phyloP scores from a whole-genome alignment of 2,113 vertebrate species.

The Psittacara wagleri region DNA sequence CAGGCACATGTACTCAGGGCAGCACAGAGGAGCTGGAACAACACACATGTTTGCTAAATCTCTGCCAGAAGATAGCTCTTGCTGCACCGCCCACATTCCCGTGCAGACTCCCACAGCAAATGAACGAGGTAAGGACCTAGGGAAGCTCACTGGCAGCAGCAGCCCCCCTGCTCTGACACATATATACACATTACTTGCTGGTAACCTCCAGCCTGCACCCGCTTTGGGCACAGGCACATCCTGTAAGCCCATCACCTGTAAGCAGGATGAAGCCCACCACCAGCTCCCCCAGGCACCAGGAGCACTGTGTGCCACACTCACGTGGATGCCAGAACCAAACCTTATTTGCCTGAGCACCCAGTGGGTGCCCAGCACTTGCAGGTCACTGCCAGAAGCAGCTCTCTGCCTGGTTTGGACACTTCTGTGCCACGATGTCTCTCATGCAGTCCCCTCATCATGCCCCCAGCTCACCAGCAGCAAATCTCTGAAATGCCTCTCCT shows the following conservation, averaged over 20 bases:
- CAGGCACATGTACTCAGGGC: not conserved
- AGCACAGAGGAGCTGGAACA: not conserved
- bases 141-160: not conserved
- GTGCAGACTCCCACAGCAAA: not conserved
- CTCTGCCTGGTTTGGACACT: not conserved
- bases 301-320: not conserved
- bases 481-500: not conserved
- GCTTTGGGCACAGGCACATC: not conserved
- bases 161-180: not conserved
- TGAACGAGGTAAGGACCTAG: not conserved
- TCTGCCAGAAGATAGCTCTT: not conserved
- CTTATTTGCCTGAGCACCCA: not conserved
- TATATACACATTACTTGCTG: no score
- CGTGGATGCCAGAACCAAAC: not conserved
- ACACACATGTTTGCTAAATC: not conserved
- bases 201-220: not conserved
- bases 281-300: not conserved
- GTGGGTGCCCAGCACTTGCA: not conserved
- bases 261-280: not conserved
- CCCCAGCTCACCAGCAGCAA: not conserved
- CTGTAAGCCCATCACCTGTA: not conserved
- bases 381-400: not conserved
- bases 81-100: not conserved
- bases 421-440: rapidly evolving
- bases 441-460: no score